Evolutionary conservation across 2,113 vertebrate genomes (phyloP), one percentile per base, ranked within the genome.

Genomic region (Cygnus buccinator): DNA sequence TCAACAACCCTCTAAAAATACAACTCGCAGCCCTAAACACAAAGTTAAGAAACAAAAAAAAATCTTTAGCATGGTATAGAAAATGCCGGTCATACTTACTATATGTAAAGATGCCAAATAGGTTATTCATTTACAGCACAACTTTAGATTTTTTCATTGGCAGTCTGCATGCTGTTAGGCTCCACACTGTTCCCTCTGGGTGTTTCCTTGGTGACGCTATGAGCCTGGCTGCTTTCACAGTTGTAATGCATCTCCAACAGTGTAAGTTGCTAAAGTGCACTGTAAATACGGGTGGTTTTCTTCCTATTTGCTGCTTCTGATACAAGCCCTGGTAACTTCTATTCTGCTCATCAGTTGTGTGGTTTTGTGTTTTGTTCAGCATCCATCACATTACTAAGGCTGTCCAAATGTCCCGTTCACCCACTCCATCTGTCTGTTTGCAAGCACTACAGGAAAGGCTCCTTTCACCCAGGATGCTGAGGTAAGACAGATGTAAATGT

Each of bases 191-290:
- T 88, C 37, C 18, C 50, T 83, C 16, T 12, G 14, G 50, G 68
- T 70, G 28, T 10, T 90, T 33, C 50, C 70, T 46, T 13, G 15
- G 43, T 37, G 65, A 89, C 37, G 41, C 31, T 0, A 2, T 62
- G 19, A 77, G 61, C 52, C 63, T 67, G 76, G 41, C 29, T 65
- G 62, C 46, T 82, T 74, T 63, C 52, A 97, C 97, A 98, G 96
- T 96, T 97, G 80, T 93, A 97, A 95, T 91, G 97, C 68, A 94
- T 72, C 91, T 93, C 86, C 83, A 59, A 93, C 91, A 87, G 55
- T 74, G 43, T 82, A 94, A 92, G 95, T 96, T 95, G 94, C 84
- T 98, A 98, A 94, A 96, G 97, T 88, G 97, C 97, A 96, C 79
- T 96, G 85, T 57, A 95, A 97, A 91, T 89, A 94, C 1, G 41